phyloP scores from a whole-genome alignment of 2,797 vertebrate species.

The Enteromius treurensis region DNA sequence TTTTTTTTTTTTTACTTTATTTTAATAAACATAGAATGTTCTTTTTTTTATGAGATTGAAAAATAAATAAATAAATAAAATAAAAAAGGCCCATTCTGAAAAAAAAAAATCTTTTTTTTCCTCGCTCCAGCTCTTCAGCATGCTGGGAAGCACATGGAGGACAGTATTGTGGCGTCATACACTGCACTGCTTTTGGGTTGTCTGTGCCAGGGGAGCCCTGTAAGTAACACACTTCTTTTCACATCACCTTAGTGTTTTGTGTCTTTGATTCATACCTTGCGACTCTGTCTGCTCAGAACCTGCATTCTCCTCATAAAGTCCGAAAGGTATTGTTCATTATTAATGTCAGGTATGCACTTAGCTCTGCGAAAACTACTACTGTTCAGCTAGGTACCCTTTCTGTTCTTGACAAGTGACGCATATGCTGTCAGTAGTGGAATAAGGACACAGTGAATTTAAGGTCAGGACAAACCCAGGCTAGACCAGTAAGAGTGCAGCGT shows the following conservation, averaged over 20 bases:
- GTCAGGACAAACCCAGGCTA: not conserved
- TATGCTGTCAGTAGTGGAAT: not conserved
- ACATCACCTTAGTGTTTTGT: not conserved
- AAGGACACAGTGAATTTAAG: not conserved
- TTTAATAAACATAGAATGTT: too few relatives aligned
- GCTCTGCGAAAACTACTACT: not conserved
- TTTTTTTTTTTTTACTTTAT: too few relatives aligned
- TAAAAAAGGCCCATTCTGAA: not conserved
- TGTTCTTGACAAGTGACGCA: not conserved
- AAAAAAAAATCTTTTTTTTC: too few relatives aligned
- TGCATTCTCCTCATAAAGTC: not conserved
- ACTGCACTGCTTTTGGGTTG: constrained; percentile 96
- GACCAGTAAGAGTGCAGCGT: not conserved
- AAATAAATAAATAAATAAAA: too few relatives aligned
- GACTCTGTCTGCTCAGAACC: not conserved
- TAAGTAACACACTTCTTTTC: constrained; percentile 71
- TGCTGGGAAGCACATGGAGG: constrained; percentile 99
- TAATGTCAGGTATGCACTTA: not conserved
- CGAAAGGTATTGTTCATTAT: not conserved
- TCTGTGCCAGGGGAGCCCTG: constrained; percentile 95
- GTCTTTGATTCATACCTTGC: not conserved
- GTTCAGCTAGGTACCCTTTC: not conserved
- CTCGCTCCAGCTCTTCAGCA: constrained; percentile 88
- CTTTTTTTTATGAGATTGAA: too few relatives aligned
- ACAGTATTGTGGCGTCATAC: constrained; percentile 97